Conservation (phyloP, 2,888 invertebrate genomes). For the Platypus cylindrus region DNA sequence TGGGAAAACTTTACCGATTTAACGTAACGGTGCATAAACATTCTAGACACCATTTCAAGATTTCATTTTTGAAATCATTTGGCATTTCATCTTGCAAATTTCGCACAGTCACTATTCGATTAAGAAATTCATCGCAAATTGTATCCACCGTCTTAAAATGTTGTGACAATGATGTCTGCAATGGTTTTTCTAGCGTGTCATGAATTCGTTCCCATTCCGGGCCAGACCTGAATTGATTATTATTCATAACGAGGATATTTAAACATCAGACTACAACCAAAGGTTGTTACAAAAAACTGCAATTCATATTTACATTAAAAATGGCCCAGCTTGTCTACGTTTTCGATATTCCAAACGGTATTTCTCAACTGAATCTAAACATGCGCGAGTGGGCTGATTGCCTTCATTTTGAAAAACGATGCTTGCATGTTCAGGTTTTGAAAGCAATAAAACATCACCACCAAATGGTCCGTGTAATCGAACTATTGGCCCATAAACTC, state of each 20-base stretch:
- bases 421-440: conserved; percentile 50
- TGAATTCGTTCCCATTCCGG: conserved; percentile 47
- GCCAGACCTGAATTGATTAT: conserved; percentile 36
- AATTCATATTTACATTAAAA: conserved; percentile 39
- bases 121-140: conserved; percentile 33
- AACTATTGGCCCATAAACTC: conserved; percentile 51
- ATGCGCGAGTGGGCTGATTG: conserved; percentile 45
- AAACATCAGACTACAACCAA: not conserved
- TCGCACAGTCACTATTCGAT: conserved; percentile 40
- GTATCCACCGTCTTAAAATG: conserved; percentile 33
- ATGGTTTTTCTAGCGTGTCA: conserved; percentile 37
- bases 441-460: conserved; percentile 49
- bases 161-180: conserved; percentile 35
- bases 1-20: conserved; percentile 48
- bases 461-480: conserved; percentile 52
- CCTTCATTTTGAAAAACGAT: conserved; percentile 50
- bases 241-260: not conserved
- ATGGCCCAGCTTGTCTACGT: conserved; percentile 43
- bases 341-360: conserved; percentile 46
- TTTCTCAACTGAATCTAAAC: conserved; percentile 50
- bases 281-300: not conserved
- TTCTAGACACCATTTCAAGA: conserved; percentile 58
- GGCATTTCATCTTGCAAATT: conserved; percentile 53
- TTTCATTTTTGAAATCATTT: conserved; percentile 42
- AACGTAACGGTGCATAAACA: conserved; percentile 44